Conservation (phyloP, 2,113 vertebrate genomes). For the Tachysurus fulvidraco region DNA sequence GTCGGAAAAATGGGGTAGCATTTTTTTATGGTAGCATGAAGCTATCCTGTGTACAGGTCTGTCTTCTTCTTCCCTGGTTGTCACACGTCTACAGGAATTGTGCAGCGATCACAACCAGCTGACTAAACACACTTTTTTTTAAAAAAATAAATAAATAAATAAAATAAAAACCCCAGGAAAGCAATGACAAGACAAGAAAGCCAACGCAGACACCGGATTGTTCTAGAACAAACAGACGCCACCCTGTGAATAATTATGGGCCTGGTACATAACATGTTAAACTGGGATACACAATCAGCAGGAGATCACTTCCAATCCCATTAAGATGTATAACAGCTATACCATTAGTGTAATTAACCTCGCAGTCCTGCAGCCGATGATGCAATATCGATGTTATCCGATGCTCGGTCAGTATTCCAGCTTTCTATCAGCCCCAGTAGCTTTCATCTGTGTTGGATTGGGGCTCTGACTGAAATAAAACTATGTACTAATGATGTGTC, state of each 20-base stretch:
- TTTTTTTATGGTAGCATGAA: too few species aligned
- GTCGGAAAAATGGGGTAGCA: too few species aligned
- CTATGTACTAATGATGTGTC: not conserved
- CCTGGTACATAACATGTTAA: not conserved
- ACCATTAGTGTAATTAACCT: not conserved
- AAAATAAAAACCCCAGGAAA: conserved; percentile 27
- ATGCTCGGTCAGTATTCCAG: not conserved
- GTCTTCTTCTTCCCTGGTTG: too few species aligned
- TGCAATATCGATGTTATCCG: not conserved
- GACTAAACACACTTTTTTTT: conserved; percentile 36
- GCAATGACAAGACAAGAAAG: not conserved
- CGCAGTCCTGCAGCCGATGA: not conserved
- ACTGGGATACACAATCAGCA: not conserved
- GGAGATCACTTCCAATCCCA: not conserved
- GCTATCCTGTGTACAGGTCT: too few species aligned
- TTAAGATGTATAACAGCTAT: not conserved
- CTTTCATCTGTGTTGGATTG: not conserved
- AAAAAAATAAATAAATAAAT: conserved; percentile 23
- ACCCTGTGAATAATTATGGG: not conserved
- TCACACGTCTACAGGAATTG: conserved; percentile 16
- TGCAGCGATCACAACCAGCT: conserved; percentile 37
- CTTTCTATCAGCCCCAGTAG: not conserved
- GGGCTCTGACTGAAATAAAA: not conserved
- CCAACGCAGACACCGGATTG: not conserved
- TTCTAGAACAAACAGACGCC: not conserved